Evolutionary conservation across 1,140 invertebrate species (phyloP), one percentile per base, ranked within the genome.

Genomic region (Pantala flavescens): DNA sequence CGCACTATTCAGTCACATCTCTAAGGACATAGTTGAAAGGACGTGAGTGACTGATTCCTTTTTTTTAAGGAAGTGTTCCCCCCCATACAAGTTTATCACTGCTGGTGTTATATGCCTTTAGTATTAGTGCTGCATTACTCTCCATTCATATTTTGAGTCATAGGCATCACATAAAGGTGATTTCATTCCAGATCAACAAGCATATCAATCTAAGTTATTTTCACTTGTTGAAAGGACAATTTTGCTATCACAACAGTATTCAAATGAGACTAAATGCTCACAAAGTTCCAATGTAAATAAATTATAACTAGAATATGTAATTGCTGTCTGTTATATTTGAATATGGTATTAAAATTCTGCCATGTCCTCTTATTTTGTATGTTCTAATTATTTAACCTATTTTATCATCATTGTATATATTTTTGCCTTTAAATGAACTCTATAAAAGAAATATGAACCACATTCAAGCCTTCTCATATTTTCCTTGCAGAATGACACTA

Each of bases 131-230:
- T 63, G 49, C 49, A 63, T 63, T 63, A 63, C 49, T 63, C 49
- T 63, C 49, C n/a, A 21, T 63, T 63, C 49, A 63, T 36, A 36
- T 63, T 63, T 63, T 63, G 49, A 63, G 49, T 63, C 49, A 63
- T 19, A 63, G n/a, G 49, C 49, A 63, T 63, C 49, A 63, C 49
- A 21, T 21, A 21, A 63, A 63, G 49, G 49, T 63, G 49, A 63
- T 63, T 63, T 21, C 49, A 63, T 63, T 63, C 49, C 49, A 63
- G 49, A 63, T 63, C 49, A 63, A 63, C 49, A 63, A 63, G 49
- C 49, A 63, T 63, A 63, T 63, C 49, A 63, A 63, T 63, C 49
- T 63, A 63, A 63, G 49, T 63, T 63, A 63, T 63, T 63, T 63
- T 63, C 49, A 63, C 49, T 63, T 63, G 49, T 63, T 63, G 49